Evolutionary conservation across 1,140 invertebrate species (phyloP), one percentile per base, ranked within the genome.

Genomic region (Philotrypesis tridentata): DNA sequence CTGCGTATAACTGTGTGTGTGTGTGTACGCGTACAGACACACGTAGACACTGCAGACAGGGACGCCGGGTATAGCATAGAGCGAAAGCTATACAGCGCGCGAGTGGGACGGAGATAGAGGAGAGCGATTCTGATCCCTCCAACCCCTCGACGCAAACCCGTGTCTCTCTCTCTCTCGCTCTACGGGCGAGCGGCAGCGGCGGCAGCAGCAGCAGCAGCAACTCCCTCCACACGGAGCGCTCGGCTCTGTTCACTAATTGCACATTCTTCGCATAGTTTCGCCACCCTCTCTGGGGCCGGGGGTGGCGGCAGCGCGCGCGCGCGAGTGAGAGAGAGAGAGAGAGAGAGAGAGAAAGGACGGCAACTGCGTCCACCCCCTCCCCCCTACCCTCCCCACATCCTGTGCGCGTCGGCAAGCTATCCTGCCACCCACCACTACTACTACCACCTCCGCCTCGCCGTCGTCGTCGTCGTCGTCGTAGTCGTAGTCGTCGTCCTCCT

Each of bases 231-330:
- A 37, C 33, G 33, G 73, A 83, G 37, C 72, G 70, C 79, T 81
- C 79, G 72, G 93, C 92, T 94, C 94, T 90, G 94, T 93, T 95
- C 95, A 95, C 95, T 96, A 96, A 96, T 96, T 96, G 95, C 95
- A 95, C 95, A 96, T 96, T 96, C 95, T 95, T 96, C 94, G 95
- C 95, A 96, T 96, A 95, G 95, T 96, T 96, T 95, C 95, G 93
- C 93, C 93, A 93, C 89, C 91, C 90, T 93, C 86, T 48, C 80
- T 91, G 65, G 76, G 77, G 76, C 61, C n/a, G 60, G 63, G 80
- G 65, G 43, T 70, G 80, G 27, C 27, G 37, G 65, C 25, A 80
- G 71, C 73, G 83, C n/a, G n/a, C n/a, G n/a, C n/a, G 84, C 75
- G 33, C 60, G 9, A 76, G 25, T 72, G 43, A n/a, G 17, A 75